Percentiles rank a stretch among this genome's conserved stretches.
phyloP scores from a whole-genome alignment of 53 echinoderm and acorn worm species.

The Luidia sarsii region DNA sequence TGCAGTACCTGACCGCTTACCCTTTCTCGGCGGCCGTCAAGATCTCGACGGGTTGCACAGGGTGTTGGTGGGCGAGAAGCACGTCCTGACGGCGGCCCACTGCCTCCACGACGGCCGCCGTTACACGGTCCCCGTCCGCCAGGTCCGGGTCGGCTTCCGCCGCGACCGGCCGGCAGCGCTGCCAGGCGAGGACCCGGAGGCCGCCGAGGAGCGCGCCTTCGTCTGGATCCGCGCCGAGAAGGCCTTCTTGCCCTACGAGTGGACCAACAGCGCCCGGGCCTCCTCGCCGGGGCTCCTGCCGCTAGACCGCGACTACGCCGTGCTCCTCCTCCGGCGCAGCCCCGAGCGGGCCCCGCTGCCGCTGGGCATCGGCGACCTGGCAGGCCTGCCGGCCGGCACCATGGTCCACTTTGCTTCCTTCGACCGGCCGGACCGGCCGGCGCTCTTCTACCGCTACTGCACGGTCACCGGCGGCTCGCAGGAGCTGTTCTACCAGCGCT shows the following conservation, averaged over 20 bases:
- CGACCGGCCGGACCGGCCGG: slow-evolving; percentile 61
- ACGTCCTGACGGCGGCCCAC: slow-evolving; percentile 89
- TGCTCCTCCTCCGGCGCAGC: slow-evolving; percentile 67
- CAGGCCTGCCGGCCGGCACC: slow-evolving; percentile 65
- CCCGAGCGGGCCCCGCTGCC: slow-evolving; percentile 69
- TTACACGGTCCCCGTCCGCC: slow-evolving; percentile 47
- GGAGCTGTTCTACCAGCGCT: slow-evolving; percentile 75
- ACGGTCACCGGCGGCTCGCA: slow-evolving; percentile 65
- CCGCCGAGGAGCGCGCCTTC: slow-evolving; percentile 61
- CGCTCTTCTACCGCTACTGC: slow-evolving; percentile 85
- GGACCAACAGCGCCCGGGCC: slow-evolving; percentile 55
- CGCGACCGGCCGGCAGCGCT: slow-evolving; percentile 58
- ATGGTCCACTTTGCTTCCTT: slow-evolving; percentile 76
- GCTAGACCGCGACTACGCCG: slow-evolving; percentile 86
- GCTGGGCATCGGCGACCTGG: slow-evolving; percentile 68
- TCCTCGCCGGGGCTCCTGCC: slow-evolving; percentile 48
- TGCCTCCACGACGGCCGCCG: slow-evolving; percentile 82
- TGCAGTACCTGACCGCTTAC: slow-evolving; percentile 50
- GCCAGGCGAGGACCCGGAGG: slow-evolving; percentile 50
- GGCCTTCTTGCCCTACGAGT: slow-evolving; percentile 76
- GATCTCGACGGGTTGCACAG: slow-evolving; percentile 79
- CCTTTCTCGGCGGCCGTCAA: slow-evolving; percentile 84
- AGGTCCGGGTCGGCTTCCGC: slow-evolving; percentile 71
- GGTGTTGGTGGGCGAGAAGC: slow-evolving; percentile 63
- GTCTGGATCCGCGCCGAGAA: slow-evolving; percentile 83